Conservation (phyloP, 2,888 invertebrate species). For the Hymenopus coronatus region DNA sequence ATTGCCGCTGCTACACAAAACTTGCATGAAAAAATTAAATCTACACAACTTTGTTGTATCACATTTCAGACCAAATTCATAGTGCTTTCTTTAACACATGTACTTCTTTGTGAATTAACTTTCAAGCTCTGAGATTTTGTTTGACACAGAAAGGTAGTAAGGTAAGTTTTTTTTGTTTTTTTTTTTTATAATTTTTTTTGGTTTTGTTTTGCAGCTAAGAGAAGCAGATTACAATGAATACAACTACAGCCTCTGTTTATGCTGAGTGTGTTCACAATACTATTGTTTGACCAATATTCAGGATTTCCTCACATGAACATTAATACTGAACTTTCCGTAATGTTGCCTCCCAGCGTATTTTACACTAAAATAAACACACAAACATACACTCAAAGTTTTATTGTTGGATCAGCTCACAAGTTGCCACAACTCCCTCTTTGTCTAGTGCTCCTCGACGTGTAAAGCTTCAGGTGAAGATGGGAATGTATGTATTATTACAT, state of each 20-base stretch:
- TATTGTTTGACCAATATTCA: neutral
- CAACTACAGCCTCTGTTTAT: slow-evolving; percentile 32
- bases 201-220: slow-evolving; percentile 31
- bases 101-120: slow-evolving; percentile 33
- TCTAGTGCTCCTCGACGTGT: no score
- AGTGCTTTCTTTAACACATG: slow-evolving; percentile 33
- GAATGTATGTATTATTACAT: no score
- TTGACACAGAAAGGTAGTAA: slow-evolving; percentile 34
- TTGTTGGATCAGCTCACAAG: no score
- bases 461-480: no score
- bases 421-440: no score
- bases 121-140: slow-evolving; percentile 26
- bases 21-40: slow-evolving; percentile 32
- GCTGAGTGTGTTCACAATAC: slow-evolving; percentile 26
- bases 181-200: slow-evolving; percentile 29
- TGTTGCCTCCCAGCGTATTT: neutral
- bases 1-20: slow-evolving; percentile 45
- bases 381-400: no score
- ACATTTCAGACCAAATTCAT: slow-evolving; percentile 32
- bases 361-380: no score
- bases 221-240: slow-evolving; percentile 34
- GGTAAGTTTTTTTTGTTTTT: slow-evolving; percentile 29
- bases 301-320: slow-evolving; percentile 11
- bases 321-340: neutral
- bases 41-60: slow-evolving; percentile 33